These are phyloP conservation scores for Chymomyza procnemis DNA, from an alignment of 2,888 invertebrate genomes.

Conservation along the genomic window DNA sequence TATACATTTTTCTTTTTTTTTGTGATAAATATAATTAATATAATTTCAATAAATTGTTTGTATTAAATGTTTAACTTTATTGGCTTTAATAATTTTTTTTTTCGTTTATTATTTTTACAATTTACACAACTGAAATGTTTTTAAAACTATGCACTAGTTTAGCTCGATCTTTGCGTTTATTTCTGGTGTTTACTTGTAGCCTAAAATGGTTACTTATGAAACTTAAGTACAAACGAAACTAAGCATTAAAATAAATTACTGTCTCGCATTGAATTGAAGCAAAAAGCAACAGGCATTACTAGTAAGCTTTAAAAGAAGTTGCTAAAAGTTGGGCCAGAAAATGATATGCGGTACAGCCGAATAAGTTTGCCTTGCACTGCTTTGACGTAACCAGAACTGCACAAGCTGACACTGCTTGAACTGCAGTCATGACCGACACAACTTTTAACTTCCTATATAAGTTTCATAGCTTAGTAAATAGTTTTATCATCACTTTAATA, in stretches of 20 bases:
- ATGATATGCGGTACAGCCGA: conserved; percentile 1
- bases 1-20: conserved; percentile 58
- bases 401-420: conserved; percentile 26
- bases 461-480: conserved; percentile 32
- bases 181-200: conserved; percentile 55
- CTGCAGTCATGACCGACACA: conserved; percentile 3
- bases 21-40: conserved; percentile 72
- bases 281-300: conserved; percentile 8
- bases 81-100: conserved; percentile 38
- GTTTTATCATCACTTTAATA: conserved; percentile 29
- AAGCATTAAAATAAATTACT: not conserved
- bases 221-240: not conserved
- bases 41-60: conserved; percentile 14
- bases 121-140: conserved; percentile 18
- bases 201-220: not conserved
- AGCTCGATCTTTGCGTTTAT: conserved; percentile 71
- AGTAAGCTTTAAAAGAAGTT: not conserved
- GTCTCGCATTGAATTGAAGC: conserved; percentile 32
- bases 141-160: conserved; percentile 67
- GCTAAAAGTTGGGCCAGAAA: not conserved
- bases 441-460: conserved; percentile 7
- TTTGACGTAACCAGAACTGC: conserved; percentile 10
- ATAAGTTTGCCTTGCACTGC: conserved; percentile 13
- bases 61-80: conserved; percentile 73
- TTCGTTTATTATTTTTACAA: conserved; percentile 14